Evolutionary conservation across 2,113 vertebrate species (phyloP).

Genomic region (Buteo buteo): DNA sequence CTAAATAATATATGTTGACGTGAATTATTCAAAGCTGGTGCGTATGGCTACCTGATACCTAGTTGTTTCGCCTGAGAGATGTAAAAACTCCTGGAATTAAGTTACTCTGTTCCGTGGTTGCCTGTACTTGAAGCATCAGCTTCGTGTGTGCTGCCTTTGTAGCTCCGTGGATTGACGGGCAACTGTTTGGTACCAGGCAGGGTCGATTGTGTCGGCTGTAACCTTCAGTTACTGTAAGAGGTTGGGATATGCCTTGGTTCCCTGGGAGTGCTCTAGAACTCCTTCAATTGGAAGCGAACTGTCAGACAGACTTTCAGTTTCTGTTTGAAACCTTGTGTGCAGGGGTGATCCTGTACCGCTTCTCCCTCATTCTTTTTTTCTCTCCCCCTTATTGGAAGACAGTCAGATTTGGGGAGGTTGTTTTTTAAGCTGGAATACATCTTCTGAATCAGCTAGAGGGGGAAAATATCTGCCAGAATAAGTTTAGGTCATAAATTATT

Average conservation of each 20-base stretch:
- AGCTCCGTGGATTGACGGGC: fast-evolving
- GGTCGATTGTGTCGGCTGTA: fast-evolving
- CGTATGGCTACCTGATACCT: neutral
- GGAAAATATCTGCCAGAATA: neutral
- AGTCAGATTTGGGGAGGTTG: neutral
- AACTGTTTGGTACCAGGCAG: fast-evolving
- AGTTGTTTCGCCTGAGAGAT: neutral
- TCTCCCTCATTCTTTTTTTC: neutral
- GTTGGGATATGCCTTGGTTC: fast-evolving
- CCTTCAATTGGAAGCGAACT: fast-evolving
- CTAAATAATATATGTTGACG: fast-evolving
- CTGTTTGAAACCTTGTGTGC: neutral
- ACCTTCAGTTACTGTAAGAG: fast-evolving
- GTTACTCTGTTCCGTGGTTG: fast-evolving
- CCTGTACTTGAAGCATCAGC: neutral
- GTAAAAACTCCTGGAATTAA: too few species aligned
- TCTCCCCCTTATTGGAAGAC: neutral
- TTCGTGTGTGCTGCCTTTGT: fast-evolving
- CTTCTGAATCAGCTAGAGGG: neutral
- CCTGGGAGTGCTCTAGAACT: neutral
- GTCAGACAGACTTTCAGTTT: too few species aligned
- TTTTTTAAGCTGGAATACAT: neutral
- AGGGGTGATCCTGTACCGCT: fast-evolving
- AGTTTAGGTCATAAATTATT: fast-evolving
- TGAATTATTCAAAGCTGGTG: neutral